Evolutionary conservation across 2,888 invertebrate species (phyloP), one percentile per base, ranked within the genome.

Genomic region (Caradrina kadenii): DNA sequence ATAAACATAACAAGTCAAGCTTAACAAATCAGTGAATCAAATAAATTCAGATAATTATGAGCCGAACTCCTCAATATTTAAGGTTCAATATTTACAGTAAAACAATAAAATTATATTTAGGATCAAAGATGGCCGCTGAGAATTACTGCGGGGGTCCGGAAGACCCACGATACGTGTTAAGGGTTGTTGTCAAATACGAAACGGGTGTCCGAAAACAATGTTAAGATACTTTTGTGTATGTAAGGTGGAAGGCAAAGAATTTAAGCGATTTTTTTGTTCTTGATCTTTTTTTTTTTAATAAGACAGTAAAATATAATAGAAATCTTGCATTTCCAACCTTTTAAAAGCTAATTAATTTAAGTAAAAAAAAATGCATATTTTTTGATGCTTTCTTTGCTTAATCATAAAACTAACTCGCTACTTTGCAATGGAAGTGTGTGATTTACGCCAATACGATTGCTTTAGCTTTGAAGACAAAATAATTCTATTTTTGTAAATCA

Each of bases 131-230:
- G 61, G 60, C 67, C 19, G 35, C n/a, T 72, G 82, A 79, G 71
- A 80, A 67, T 86, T 86, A 88, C 86, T 67, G 63, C 15, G 4
- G 58, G 76, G 80, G 82, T 81, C 83, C 82, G 86, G 85, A 88
- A 87, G 85, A 76, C 71, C 84, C 70, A 66, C 81, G 85, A 87
- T 85, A 73, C 78, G 69, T 83, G 77, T 73, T 71, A 65, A 74
- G 77, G 82, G 86, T 67, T 71, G 83, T 83, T 85, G 82, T 82
- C 80, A 81, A 85, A 86, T 87, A 87, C 55, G 84, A 72, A 76
- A 83, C 76, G 84, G 80, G 73, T 80, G 84, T 82, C 86, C 85
- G 85, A 87, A 86, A 90, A 90, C 87, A 88, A 86, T 81, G 87
- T 91, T 88, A 89, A 69, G 80, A 73, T 69, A 79, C 71, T 72